A percentile compares a stretch with the other conserved stretches of the same genome.
Conservation (phyloP, 2,113 vertebrate genomes). For the Progne subis region DNA sequence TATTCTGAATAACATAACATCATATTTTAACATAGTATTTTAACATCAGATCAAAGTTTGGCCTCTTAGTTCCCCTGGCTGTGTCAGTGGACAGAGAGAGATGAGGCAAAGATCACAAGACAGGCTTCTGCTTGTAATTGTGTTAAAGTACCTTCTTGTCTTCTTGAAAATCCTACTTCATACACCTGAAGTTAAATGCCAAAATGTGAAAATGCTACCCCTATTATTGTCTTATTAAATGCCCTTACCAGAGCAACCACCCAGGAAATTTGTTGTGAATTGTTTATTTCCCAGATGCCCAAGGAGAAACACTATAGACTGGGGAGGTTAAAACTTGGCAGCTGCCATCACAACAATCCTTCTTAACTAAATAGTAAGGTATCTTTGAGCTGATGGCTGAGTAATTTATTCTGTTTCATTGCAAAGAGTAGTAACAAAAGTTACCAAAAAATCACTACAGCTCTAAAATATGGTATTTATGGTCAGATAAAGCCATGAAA, state of each 20-base stretch:
- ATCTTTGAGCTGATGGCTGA: neutral
- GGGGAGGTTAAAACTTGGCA: neutral
- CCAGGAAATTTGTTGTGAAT: neutral
- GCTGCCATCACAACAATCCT: neutral
- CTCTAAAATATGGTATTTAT: neutral
- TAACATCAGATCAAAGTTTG: neutral
- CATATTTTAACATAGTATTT: neutral
- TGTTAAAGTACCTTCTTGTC: neutral
- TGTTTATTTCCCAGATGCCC: neutral
- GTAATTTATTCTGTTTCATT: neutral
- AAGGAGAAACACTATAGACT: neutral
- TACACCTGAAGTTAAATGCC: neutral
- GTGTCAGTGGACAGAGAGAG: neutral
- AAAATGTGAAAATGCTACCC: neutral
- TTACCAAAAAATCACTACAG: neutral
- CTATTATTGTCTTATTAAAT: too few relatives aligned
- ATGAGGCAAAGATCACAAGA: neutral
- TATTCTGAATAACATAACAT: neutral
- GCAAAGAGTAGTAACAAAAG: neutral
- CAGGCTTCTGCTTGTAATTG: neutral
- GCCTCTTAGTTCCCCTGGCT: neutral
- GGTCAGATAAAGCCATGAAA: neutral
- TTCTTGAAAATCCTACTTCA: neutral
- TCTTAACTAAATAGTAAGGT: neutral
- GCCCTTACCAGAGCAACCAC: neutral